These are phyloP conservation scores for Tringa solitaria DNA, from an alignment of 2,113 vertebrate species.

Conservation along the genomic window DNA sequence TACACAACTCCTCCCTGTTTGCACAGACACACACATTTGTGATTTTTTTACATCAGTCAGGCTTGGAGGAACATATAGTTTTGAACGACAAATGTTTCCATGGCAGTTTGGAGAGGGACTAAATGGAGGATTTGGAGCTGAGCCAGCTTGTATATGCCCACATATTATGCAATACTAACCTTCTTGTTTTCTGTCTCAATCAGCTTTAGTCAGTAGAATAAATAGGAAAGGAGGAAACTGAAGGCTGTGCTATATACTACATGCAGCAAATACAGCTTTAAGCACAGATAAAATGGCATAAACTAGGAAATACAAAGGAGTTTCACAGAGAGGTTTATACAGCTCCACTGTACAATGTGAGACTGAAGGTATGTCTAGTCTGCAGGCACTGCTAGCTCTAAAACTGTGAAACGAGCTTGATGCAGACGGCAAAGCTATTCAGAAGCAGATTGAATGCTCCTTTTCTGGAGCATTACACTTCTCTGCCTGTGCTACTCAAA, in stretches of 20 bases:
- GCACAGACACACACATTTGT: neutral
- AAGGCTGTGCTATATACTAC: neutral
- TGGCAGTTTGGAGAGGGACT: neutral
- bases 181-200: neutral
- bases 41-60: neutral
- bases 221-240: neutral
- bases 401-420: neutral
- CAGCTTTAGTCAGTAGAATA: neutral
- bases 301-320: neutral
- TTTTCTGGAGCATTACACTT: neutral
- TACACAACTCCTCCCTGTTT: neutral
- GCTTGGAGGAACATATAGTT: neutral
- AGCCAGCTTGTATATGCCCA: neutral
- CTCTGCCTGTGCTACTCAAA: neutral
- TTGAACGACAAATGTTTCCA: neutral
- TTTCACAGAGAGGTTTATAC: neutral
- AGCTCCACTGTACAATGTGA: neutral
- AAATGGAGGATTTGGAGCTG: neutral
- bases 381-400: neutral
- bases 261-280: neutral
- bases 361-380: neutral
- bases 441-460: neutral
- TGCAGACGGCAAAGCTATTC: neutral
- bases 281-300: neutral
- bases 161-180: neutral